A percentile compares a stretch with the other conserved stretches of the same genome.
Evolutionary conservation across 2,113 vertebrate genomes (phyloP).

Genomic region (Halcyon senegalensis): DNA sequence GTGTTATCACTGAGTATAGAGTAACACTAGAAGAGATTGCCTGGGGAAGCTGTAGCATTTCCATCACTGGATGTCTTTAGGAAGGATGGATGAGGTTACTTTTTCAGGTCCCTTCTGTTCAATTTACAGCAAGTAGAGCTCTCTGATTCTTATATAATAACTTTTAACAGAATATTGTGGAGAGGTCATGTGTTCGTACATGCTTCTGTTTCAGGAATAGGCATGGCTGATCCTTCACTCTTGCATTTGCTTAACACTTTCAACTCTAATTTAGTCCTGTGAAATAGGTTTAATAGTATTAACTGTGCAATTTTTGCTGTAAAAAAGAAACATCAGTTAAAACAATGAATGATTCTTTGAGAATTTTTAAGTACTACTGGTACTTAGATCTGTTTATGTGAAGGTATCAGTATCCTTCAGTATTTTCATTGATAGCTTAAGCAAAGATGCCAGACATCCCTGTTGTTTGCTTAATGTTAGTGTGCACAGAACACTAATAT

Average conservation of each 20-base stretch:
- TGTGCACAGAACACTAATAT: background rate
- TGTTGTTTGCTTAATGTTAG: background rate
- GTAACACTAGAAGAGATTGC: background rate
- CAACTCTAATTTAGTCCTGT: background rate
- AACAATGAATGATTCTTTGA: background rate
- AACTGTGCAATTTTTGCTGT: background rate
- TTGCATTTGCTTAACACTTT: background rate
- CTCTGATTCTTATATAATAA: background rate
- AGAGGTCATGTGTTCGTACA: background rate
- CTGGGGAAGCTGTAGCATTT: background rate
- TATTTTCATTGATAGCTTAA: background rate
- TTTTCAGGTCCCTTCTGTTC: background rate
- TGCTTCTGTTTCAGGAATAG: background rate
- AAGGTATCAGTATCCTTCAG: background rate
- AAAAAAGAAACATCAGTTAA: background rate
- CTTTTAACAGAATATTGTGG: background rate
- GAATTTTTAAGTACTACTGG: background rate
- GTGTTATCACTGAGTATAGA: background rate
- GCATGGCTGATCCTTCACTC: background rate
- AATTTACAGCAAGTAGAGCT: background rate
- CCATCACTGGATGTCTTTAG: background rate
- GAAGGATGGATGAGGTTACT: background rate
- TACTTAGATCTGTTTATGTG: background rate
- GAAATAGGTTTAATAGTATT: background rate
- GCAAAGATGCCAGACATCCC: background rate